Conservation (phyloP, 2,113 vertebrate species). For the Malurus cyaneus region DNA sequence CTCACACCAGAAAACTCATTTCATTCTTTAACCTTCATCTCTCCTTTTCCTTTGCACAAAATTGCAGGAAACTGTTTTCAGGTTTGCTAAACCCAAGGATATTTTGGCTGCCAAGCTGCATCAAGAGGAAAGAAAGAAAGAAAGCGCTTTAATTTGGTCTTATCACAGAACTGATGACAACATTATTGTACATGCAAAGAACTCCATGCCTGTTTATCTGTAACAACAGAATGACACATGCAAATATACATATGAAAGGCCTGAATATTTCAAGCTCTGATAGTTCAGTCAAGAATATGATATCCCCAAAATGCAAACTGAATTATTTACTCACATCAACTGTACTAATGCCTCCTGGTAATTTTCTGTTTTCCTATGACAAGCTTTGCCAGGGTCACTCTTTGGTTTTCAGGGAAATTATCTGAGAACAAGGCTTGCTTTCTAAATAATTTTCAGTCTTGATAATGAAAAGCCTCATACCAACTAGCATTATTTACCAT, state of each 20-base stretch:
- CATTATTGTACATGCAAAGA: conserved; percentile 26
- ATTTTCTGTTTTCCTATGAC: conserved; percentile 4
- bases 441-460: not conserved
- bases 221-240: conserved; percentile 8
- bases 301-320: not conserved
- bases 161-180: conserved; percentile 10
- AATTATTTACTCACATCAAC: not conserved
- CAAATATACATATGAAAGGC: conserved; percentile 37
- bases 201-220: conserved; percentile 6
- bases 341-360: not conserved
- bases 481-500: not conserved
- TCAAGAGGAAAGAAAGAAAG: not conserved
- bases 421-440: not conserved
- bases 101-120: conserved; percentile 33
- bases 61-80: not conserved
- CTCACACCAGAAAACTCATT: not conserved
- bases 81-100: not conserved
- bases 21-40: not conserved
- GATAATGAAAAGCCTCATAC: not conserved
- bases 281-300: conserved; percentile 13
- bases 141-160: conserved; percentile 1
- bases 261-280: not conserved
- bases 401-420: not conserved
- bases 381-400: not conserved
- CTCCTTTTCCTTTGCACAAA: not conserved